phyloP scores from a whole-genome alignment of 2,888 invertebrate genomes.

The Lasioglossum zephyrum region DNA sequence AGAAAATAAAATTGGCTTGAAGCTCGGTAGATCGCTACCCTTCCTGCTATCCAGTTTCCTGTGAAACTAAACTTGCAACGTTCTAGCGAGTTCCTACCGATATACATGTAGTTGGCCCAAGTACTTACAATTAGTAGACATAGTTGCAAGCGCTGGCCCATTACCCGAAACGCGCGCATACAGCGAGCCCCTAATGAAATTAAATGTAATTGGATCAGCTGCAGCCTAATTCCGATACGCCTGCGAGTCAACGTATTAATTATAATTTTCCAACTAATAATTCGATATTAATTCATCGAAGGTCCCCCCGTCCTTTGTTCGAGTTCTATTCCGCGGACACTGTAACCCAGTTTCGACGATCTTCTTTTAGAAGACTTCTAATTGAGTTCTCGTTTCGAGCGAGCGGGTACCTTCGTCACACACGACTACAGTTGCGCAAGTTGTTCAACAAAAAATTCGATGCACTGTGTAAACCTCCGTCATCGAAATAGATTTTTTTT shows the following conservation, averaged over 20 bases:
- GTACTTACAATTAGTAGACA: neutral
- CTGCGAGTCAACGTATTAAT: constrained; percentile 42
- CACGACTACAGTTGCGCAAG: neutral
- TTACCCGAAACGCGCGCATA: constrained; percentile 23
- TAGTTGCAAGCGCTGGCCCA: neutral
- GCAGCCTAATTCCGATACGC: constrained; percentile 29
- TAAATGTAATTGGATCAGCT: constrained; percentile 44
- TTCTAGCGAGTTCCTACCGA: neutral
- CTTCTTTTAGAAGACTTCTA: neutral
- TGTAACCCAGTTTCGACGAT: constrained; percentile 19
- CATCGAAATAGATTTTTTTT: neutral
- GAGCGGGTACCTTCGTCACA: constrained; percentile 1
- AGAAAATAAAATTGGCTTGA: too few relatives aligned
- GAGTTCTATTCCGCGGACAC: neutral
- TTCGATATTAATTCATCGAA: constrained; percentile 41
- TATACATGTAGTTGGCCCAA: neutral
- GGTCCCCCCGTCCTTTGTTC: constrained; percentile 12
- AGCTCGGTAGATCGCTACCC: too few relatives aligned
- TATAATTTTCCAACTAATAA: constrained; percentile 37
- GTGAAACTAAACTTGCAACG: neutral
- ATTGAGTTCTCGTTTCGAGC: constrained; percentile 13
- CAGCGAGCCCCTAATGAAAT: constrained; percentile 40
- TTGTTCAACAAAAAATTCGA: neutral
- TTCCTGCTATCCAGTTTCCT: neutral
- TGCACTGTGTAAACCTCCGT: neutral